Evolutionary conservation across 2,797 vertebrate genomes (phyloP), one percentile per base, ranked within the genome.

Genomic region (Periophthalmus magnuspinnatus): DNA sequence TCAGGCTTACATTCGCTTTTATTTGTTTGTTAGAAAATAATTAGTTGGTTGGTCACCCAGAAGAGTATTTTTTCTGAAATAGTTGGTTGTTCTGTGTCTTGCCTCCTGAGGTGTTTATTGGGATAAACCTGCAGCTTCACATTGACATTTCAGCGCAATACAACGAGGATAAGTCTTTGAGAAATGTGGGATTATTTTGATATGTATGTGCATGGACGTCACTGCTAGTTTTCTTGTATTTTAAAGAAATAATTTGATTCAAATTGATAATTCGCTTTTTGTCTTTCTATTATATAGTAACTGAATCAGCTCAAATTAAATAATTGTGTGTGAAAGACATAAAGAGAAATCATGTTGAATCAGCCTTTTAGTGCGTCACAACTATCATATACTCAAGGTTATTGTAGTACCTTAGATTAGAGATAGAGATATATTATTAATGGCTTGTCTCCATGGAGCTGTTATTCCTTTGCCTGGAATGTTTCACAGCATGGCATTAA

Each of bases 11-110:
- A 47, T 55, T 52, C n/a, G 24, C 24, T 47, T 33, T 33, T 50
- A 24, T 68, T 80, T 70, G 59, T 71, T 72, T 55, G 59, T 81
- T 70, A 77, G 67, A 56, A 74, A 72, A 60, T 68, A 68, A 81
- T 69, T 68, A 55, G 64, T 28, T 62, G 32, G 41, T 28, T 54
- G 32, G 41, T 8, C 11, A 74, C 45, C 68, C 48, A 19, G 38
- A 72, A 75, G 13, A 48, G 28, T 2, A 5, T 32, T 24, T 60
- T 67, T 45, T 38, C 5, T 16, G 47, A 34, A 38, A 13, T 45
- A 60, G 58, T 60, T 62, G 71, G 67, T 70, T 0, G 0, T 60
- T 41, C 72, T 65, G 57, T 32, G 75, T 22, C 56, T 4, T 0
- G 45, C 32, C 5, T 62, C n/a, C 54, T 2, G 0, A 22, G 57